Percentiles rank a stretch among this genome's conserved stretches.
phyloP scores from a whole-genome alignment of 2,888 invertebrate genomes.

The Campaea margaritaria region DNA sequence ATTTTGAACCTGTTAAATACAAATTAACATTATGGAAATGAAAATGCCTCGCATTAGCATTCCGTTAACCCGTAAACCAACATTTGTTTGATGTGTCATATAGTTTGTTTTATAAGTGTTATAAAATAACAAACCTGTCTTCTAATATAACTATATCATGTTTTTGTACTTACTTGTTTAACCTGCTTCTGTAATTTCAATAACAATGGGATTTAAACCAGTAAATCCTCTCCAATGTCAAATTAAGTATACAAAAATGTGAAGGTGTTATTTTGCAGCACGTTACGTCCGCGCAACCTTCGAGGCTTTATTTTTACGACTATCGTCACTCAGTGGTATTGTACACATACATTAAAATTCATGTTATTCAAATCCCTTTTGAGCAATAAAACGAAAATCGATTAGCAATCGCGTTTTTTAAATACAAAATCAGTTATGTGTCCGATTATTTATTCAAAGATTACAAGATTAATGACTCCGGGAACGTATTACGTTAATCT shows the following conservation, averaged over 20 bases:
- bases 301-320: slow-evolving; percentile 25
- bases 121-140: slow-evolving; percentile 10
- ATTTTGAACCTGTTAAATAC: slow-evolving; percentile 1
- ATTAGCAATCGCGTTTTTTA: slow-evolving; percentile 37
- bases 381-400: slow-evolving; percentile 41
- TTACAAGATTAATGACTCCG: slow-evolving; percentile 36
- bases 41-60: background rate
- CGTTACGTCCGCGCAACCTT: slow-evolving; percentile 10
- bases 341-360: slow-evolving; percentile 29
- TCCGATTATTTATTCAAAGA: slow-evolving; percentile 43
- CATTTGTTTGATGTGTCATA: slow-evolving; percentile 6
- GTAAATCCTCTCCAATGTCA: slow-evolving; percentile 29
- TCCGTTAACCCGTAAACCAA: slow-evolving; percentile 9
- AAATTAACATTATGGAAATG: background rate
- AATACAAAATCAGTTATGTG: slow-evolving; percentile 26
- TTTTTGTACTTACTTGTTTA: slow-evolving; percentile 19
- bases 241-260: slow-evolving; percentile 15
- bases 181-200: slow-evolving; percentile 24
- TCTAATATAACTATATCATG: slow-evolving; percentile 1
- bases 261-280: slow-evolving; percentile 19
- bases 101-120: slow-evolving; percentile 14
- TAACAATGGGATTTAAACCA: slow-evolving; percentile 18
- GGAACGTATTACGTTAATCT: slow-evolving; percentile 32
- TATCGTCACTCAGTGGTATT: slow-evolving; percentile 18
- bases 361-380: slow-evolving; percentile 32